Evolutionary conservation across 2,113 vertebrate genomes (phyloP).

Genomic region (Trochalopteron elliotii): DNA sequence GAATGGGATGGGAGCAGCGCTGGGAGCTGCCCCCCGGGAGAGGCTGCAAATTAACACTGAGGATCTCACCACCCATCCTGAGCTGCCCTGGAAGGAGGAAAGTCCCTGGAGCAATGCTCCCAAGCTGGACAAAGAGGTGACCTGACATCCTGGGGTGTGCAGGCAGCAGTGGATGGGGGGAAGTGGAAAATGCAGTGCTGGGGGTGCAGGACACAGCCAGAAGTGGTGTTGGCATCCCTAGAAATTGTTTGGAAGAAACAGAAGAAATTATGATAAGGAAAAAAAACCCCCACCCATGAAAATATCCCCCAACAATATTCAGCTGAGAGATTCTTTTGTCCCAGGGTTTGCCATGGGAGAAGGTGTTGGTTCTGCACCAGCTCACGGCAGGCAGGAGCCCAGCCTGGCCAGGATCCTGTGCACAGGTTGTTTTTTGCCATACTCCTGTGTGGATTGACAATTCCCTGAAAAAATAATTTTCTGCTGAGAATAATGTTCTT

Average conservation of each 20-base stretch:
- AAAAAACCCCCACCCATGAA: neutral
- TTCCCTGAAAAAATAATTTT: neutral
- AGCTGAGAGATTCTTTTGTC: neutral
- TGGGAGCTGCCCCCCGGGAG: neutral
- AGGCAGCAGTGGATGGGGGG: neutral
- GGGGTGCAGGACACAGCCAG: neutral
- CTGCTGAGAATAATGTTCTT: neutral
- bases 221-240: neutral
- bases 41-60: neutral
- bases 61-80: neutral
- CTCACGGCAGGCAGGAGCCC: neutral
- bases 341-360: neutral
- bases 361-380: neutral
- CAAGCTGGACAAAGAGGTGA: neutral
- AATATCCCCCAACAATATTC: neutral
- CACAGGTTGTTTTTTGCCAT: neutral
- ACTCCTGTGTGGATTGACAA: neutral
- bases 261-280: neutral
- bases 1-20: neutral
- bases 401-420: accelerated
- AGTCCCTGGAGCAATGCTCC: neutral
- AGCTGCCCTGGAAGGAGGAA: accelerated
- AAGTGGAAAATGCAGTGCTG: neutral
- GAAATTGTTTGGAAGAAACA: neutral
- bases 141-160: neutral